A percentile compares a stretch with the other conserved stretches of the same genome.
These are phyloP conservation scores for Antheraea assamensis DNA, from an alignment of 2,888 invertebrate genomes.

Conservation along the genomic window DNA sequence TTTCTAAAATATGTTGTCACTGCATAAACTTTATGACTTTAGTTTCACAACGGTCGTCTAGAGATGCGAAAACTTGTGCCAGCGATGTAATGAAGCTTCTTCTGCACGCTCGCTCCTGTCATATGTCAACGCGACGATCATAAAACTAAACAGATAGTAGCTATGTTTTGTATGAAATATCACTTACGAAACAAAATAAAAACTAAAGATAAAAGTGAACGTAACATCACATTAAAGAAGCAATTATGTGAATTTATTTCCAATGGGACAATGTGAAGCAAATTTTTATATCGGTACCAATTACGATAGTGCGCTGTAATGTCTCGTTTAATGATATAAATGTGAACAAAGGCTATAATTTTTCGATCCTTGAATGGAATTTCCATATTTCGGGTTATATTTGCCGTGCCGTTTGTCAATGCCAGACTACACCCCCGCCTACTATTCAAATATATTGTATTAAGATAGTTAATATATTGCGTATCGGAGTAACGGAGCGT, in stretches of 20 bases:
- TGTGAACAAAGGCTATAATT: slow-evolving; percentile 66
- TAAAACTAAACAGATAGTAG: slow-evolving; percentile 35
- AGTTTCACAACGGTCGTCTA: slow-evolving; percentile 48
- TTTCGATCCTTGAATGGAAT: slow-evolving; percentile 64
- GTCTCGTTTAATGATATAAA: slow-evolving; percentile 63
- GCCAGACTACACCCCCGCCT: slow-evolving; percentile 37
- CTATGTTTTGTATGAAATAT: slow-evolving; percentile 2
- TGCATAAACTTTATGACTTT: slow-evolving; percentile 78
- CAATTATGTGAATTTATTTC: slow-evolving; percentile 74
- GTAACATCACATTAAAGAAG: slow-evolving; percentile 59
- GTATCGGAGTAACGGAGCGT: neutral
- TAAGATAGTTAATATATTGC: slow-evolving; percentile 49
- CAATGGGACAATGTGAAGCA: slow-evolving; percentile 57
- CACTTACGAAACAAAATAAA: neutral
- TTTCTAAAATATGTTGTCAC: slow-evolving; percentile 79
- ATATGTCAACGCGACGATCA: slow-evolving; percentile 30
- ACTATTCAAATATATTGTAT: slow-evolving; percentile 44
- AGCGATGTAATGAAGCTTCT: slow-evolving; percentile 5
- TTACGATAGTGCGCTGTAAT: slow-evolving; percentile 71
- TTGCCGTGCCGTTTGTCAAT: slow-evolving; percentile 60
- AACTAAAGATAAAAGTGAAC: slow-evolving; percentile 38
- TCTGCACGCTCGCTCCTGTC: slow-evolving; percentile 13
- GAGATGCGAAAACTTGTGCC: slow-evolving; percentile 25
- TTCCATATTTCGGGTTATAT: slow-evolving; percentile 70
- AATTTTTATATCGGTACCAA: slow-evolving; percentile 72